These are phyloP conservation scores for Uria lomvia DNA, from an alignment of 2,113 vertebrate genomes.

Conservation along the genomic window DNA sequence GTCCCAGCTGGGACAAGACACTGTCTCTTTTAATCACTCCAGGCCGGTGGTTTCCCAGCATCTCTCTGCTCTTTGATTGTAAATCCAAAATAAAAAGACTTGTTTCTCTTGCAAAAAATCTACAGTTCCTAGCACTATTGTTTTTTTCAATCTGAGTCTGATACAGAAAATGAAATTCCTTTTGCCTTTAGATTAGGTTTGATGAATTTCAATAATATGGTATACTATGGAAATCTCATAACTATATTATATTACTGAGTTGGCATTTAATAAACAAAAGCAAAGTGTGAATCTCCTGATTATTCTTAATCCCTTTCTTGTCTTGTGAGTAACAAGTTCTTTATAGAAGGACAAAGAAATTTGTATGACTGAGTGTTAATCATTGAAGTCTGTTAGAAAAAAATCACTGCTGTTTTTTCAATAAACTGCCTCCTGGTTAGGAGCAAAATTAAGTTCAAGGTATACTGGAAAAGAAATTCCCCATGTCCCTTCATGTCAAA, in stretches of 20 bases:
- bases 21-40: neutral
- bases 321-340: neutral
- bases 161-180: neutral
- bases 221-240: neutral
- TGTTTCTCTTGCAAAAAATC: neutral
- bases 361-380: neutral
- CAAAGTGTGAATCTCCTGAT: neutral
- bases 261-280: constrained; percentile 5
- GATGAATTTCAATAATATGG: neutral
- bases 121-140: accelerated
- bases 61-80: neutral
- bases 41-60: neutral
- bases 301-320: neutral
- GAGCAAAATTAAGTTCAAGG: neutral
- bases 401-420: neutral
- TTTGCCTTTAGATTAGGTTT: neutral
- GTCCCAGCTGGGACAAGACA: neutral
- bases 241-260: neutral
- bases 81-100: neutral
- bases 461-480: neutral
- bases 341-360: neutral
- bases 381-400: neutral
- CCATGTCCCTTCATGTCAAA: neutral
- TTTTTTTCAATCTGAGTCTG: neutral
- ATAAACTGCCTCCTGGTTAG: neutral